phyloP scores from a whole-genome alignment of 2,888 invertebrate species.

The Callimorpha dominula region DNA sequence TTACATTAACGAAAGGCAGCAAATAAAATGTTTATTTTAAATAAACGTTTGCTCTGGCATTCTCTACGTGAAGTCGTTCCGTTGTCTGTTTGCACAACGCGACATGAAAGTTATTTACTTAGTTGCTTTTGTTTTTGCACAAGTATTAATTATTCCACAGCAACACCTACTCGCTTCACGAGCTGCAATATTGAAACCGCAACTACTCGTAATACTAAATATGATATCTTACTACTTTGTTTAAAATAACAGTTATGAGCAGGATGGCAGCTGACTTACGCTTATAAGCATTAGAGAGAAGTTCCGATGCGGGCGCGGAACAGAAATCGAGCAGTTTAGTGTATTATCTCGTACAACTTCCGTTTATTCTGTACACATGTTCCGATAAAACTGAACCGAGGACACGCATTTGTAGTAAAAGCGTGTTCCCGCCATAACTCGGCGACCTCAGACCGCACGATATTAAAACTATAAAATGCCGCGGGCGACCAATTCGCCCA shows the following conservation, averaged over 20 bases:
- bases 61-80: constrained; percentile 53
- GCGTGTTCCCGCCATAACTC: constrained; percentile 73
- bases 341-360: constrained; percentile 57
- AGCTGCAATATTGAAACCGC: constrained; percentile 54
- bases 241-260: constrained; percentile 40
- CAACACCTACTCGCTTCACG: constrained; percentile 30
- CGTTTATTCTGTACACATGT: constrained; percentile 58
- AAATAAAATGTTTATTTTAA: constrained; percentile 73
- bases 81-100: constrained; percentile 51
- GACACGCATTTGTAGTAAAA: constrained; percentile 75
- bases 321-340: constrained; percentile 55
- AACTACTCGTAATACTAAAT: constrained; percentile 40
- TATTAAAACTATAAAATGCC: constrained; percentile 86
- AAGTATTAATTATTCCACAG: constrained; percentile 50
- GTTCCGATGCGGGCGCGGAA: constrained; percentile 22
- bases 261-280: constrained; percentile 35
- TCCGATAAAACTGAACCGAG: constrained; percentile 54
- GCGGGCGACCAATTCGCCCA: constrained; percentile 70
- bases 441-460: constrained; percentile 73
- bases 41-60: constrained; percentile 62
- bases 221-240: constrained; percentile 37
- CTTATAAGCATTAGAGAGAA: constrained; percentile 33
- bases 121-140: constrained; percentile 43
- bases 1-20: constrained; percentile 69
- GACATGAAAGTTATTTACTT: constrained; percentile 49